Evolutionary conservation across 2,797 vertebrate species (phyloP).

Genomic region (Characodon lateralis): DNA sequence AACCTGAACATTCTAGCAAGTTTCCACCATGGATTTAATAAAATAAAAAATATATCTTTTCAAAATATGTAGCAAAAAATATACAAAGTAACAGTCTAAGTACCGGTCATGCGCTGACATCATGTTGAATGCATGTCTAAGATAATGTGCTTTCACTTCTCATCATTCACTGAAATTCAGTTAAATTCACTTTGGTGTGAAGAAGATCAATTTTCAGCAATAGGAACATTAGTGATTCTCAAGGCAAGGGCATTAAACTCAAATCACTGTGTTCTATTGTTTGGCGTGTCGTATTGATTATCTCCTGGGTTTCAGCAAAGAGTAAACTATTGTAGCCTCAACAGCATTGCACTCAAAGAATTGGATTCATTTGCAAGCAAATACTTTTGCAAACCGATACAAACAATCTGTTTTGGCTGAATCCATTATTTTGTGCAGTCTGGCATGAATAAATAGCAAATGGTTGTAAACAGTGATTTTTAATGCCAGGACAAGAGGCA

Average conservation of each 20-base stretch:
- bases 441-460: constrained; percentile 29
- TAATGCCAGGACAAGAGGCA: constrained; percentile 21
- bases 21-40: background rate
- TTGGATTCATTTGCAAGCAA: constrained; percentile 72
- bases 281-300: constrained; percentile 86
- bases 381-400: constrained; percentile 67
- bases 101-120: background rate
- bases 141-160: constrained; percentile 65
- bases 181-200: constrained; percentile 60
- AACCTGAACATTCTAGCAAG: background rate
- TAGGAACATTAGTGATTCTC: constrained; percentile 82
- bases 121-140: constrained; percentile 22
- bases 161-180: constrained; percentile 49
- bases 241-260: constrained; percentile 84
- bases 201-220: constrained; percentile 80
- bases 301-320: constrained; percentile 79
- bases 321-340: constrained; percentile 80
- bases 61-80: background rate
- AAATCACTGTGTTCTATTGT: constrained; percentile 83
- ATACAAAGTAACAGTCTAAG: background rate
- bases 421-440: constrained; percentile 48
- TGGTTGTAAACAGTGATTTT: background rate
- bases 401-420: constrained; percentile 59
- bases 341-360: constrained; percentile 70
- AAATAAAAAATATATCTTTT: background rate